Evolutionary conservation across 2,888 invertebrate genomes (phyloP).

Genomic region (Incurvaria masculella): DNA sequence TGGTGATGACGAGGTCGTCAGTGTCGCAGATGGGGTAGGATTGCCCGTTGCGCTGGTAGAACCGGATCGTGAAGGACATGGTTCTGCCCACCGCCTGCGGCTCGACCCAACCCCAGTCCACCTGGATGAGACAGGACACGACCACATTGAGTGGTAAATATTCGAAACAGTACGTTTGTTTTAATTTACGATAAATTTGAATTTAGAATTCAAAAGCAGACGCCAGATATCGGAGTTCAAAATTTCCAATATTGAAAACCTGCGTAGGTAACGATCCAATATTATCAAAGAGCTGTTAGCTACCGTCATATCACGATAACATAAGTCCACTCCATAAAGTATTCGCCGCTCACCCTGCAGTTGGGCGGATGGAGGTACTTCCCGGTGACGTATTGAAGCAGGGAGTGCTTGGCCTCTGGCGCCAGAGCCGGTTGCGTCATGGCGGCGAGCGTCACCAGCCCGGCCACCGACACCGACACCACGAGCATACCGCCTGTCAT

Average conservation of each 20-base stretch:
- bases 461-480: conserved; percentile 85
- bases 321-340: conserved; percentile 61
- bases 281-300: background rate
- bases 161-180: too few relatives aligned
- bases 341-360: conserved; percentile 60
- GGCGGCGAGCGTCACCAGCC: conserved; percentile 83
- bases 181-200: too few relatives aligned
- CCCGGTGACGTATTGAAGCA: conserved; percentile 88
- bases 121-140: too few relatives aligned
- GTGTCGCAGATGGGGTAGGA: conserved; percentile 94
- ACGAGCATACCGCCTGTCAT: conserved; percentile 86
- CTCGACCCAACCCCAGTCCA: conserved; percentile 89
- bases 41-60: conserved; percentile 90
- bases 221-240: background rate
- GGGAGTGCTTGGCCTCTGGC: conserved; percentile 86
- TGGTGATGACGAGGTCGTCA: conserved; percentile 84
- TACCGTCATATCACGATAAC: background rate
- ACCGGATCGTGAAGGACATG: conserved; percentile 86
- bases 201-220: too few relatives aligned
- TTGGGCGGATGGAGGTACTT: conserved; percentile 87
- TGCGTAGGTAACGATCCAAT: background rate
- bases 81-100: conserved; percentile 88
- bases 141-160: too few relatives aligned
- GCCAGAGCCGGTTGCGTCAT: conserved; percentile 89
- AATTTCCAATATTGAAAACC: background rate